Base-by-base conservation (phyloP, 92 coral and sea anemone genomes). In the Epizoanthus illoricatus region DNA sequence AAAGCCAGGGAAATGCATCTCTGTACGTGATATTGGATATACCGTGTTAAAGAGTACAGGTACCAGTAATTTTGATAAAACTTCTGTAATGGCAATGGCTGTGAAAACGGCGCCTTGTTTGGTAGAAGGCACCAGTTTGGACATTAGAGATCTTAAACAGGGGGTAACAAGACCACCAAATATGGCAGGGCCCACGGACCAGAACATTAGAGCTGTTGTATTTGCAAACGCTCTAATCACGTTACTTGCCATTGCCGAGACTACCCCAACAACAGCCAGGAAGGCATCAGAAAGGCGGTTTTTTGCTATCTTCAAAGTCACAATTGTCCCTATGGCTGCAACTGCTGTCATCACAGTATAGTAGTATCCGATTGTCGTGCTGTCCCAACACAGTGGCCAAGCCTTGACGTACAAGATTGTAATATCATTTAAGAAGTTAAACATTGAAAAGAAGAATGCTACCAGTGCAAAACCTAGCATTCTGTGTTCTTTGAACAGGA, bases 101-200 rank as follows among this genome's bases (percentile, higher is more conserved):
- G 90, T 87, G 61, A 88, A 87, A 9, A 90, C 65, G 4, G 87
- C 55, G 1, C 93, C 93, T 57, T 90, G 86, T n/a, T 90, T 80
- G 41, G 76, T 72, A 21, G 69, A 72, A 54, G 85, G 84, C 0
- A 82, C 74, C 43, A 84, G 68, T 57, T 90, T 87, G 17, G 93
- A 90, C 57, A 88, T 52, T 9, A 87, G 81, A 8, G 88, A 84
- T 21, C 90, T 83, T 7, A 80, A 65, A 2, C 83, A 57, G 13
- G 93, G 90, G 41, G 74, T 81, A 3, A 86, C 79, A 5, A 87
- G 40, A 1, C 73, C 90, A 63, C 80, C 88, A 1, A 86, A 69
- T 11, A 90, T 23, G 5, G 75, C 70, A 47, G 93, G 93, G 7
- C 81, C 60, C 62, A 85, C 73, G 13, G 93, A 80, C 63, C 88